Conservation (phyloP, 2,797 vertebrate genomes). For the Pogoniulus pusillus region DNA sequence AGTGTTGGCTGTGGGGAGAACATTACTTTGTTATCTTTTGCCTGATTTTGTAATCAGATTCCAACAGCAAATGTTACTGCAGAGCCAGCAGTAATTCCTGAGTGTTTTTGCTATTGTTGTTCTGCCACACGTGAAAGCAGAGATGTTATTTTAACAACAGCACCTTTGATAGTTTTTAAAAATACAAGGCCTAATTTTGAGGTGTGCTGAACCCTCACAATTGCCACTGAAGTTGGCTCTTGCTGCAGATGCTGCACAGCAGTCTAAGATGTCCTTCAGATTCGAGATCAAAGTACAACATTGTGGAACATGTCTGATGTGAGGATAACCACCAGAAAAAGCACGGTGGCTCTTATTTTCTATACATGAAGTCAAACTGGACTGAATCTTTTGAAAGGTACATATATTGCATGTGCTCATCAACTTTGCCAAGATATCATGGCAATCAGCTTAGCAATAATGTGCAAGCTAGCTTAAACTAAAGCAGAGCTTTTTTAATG, state of each 20-base stretch:
- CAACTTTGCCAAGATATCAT: neutral
- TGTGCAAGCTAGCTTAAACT: neutral
- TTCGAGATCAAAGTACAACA: neutral
- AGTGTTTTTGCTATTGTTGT: constrained; percentile 17
- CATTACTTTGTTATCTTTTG: neutral
- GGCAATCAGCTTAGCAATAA: neutral
- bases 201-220: neutral
- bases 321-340: neutral
- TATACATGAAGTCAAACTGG: neutral
- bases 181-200: neutral
- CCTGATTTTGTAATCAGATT: constrained; percentile 39
- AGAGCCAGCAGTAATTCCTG: constrained; percentile 30
- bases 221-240: neutral
- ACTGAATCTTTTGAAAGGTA: neutral
- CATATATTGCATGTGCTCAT: neutral
- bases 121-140: neutral
- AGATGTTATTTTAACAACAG: constrained; percentile 21
- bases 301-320: neutral
- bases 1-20: neutral
- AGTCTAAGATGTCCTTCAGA: neutral
- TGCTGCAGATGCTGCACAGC: neutral
- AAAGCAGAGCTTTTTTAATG: neutral
- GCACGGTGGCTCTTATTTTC: neutral
- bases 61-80: neutral
- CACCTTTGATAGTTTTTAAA: constrained; percentile 37